Base-by-base conservation (phyloP, 2,888 invertebrate species). In the Pardosa pseudoannulata region DNA sequence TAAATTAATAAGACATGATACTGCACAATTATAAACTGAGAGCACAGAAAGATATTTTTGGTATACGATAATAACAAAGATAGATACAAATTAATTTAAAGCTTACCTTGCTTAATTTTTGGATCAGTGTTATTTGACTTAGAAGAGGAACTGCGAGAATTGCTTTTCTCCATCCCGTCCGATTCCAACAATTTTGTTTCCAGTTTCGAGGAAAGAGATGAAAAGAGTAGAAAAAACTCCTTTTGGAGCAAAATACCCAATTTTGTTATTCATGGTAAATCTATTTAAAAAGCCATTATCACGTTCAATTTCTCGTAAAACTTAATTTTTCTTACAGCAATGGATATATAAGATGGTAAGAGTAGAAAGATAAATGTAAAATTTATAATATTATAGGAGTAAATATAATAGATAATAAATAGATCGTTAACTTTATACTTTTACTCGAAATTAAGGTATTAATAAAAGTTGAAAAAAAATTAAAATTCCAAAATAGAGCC, bases 221-320 rank as follows among this genome's bases (percentile, higher is more conserved):
- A 64, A 41, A 73, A 73, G n/a, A 39, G 68, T 27, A 31, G 29
- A 71, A 85, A 29, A 39, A 73, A 78, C 85, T 85, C 85, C 85
- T 68, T 32, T 67, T 28, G 78, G 78, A 85, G 85, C 74, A 32
- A 31, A 19, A 67, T 5, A 64, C 56, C 50, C 62, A 32, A 64
- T 62, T 79, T 79, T 31, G 29, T 62, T 27, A 79, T 86, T 79
- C 85, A 86, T 86, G 50, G 19, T 86, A 78, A 70, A 62, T n/a
- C 19, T 70, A 68, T 62, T 79, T 86, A 86, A 79, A 31, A 79
- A 41, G 85, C 85, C 85, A 86, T 86, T 32, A 68, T 86, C 70
- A 46, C 41, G 31, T 68, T 31, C 70, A 29, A 70, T 56, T 41
- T 64, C 23, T 31, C 13, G 1, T 9, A 67, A 67, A 32, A 67